Evolutionary conservation across 2,888 invertebrate genomes (phyloP).

Genomic region (Megalurothrips usitatus): DNA sequence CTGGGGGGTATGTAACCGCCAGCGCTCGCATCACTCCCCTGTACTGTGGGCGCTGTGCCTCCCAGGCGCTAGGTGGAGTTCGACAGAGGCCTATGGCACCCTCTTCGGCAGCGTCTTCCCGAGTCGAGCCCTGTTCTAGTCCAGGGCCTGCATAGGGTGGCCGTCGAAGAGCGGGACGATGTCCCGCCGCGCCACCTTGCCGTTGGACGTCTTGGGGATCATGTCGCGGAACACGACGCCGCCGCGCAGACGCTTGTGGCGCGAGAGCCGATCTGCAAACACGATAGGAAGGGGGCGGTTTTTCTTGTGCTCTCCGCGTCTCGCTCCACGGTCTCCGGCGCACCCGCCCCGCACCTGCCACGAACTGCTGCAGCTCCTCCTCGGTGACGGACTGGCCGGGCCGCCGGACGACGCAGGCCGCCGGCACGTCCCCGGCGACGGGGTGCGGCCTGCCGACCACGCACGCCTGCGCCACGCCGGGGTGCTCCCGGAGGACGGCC

Average conservation of each 20-base stretch:
- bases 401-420: not conserved
- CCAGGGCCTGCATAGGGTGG: not conserved
- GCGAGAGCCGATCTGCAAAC: not conserved
- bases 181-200: not conserved
- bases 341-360: not conserved
- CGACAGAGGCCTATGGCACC: too few species aligned
- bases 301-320: not conserved
- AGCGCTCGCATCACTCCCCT: too few species aligned
- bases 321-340: not conserved
- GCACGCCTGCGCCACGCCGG: constrained; percentile 8
- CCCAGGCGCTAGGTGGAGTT: too few species aligned
- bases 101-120: too few species aligned
- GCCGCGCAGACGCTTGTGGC: not conserved
- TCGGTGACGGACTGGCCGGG: not conserved
- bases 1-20: too few species aligned
- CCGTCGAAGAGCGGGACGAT: not conserved
- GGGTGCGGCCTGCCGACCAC: not conserved
- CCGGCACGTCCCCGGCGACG: not conserved
- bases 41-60: too few species aligned
- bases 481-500: not conserved
- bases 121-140: not conserved
- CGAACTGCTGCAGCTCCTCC: not conserved
- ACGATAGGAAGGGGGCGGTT: not conserved
- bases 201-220: not conserved
- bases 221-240: not conserved